Conservation (phyloP, 2,888 invertebrate genomes). For the Meghimatium bilineatum region DNA sequence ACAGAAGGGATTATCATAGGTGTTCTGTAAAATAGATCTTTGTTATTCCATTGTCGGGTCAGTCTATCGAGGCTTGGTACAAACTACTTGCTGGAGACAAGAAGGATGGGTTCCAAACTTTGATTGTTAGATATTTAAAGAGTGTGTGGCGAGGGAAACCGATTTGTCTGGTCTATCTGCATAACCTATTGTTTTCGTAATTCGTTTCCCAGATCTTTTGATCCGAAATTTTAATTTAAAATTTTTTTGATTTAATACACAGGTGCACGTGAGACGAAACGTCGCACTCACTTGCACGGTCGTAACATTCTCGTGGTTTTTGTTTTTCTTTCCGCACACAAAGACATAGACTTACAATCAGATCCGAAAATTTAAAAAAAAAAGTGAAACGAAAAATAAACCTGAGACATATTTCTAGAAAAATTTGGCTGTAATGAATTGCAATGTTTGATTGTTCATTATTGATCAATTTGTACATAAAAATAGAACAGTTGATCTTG, state of each 20-base stretch:
- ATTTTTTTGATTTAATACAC: not conserved
- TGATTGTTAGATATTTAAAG: not conserved
- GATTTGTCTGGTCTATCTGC: not conserved
- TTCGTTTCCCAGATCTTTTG: not conserved
- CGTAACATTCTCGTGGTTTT: not conserved
- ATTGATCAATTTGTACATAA: no score
- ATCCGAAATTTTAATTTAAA: not conserved
- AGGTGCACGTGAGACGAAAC: not conserved
- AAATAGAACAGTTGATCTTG: no score
- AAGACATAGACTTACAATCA: not conserved
- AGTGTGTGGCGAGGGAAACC: not conserved
- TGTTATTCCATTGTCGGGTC: constrained; percentile 13
- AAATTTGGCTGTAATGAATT: no score
- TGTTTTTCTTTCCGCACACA: not conserved
- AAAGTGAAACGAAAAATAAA: not conserved
- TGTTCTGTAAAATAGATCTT: not conserved
- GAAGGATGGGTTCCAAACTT: not conserved
- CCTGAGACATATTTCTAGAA: not conserved
- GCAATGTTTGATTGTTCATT: no score
- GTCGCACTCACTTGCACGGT: not conserved
- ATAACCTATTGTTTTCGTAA: not conserved
- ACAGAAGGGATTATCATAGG: not conserved
- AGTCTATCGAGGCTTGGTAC: not conserved
- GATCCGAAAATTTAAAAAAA: not conserved
- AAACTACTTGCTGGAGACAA: not conserved